Evolutionary conservation across 1,140 invertebrate genomes (phyloP), one percentile per base, ranked within the genome.

Genomic region (Vanessa tameamea): DNA sequence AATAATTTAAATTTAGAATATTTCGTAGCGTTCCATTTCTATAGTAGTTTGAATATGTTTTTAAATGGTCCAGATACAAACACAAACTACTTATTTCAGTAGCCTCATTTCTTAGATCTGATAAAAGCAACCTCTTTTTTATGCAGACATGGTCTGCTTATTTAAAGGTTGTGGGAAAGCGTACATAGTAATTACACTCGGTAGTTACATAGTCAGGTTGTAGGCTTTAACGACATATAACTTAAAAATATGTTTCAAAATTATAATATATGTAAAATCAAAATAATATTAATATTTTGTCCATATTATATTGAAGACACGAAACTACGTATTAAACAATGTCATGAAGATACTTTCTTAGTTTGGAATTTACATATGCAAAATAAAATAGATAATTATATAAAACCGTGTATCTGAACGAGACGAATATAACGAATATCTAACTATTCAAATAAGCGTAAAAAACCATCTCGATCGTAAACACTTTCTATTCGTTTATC

Each of bases 111-210:
- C 55, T 12, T 59, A 47, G 37, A 64, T 64, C 61, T 13, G 61
- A 64, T 64, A 59, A 59, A 23, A 23, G 43, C 31, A 47, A 57
- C 66, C 16, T 57, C 31, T 43, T 16, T 11, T 43, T 11, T 61
- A 61, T 69, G 43, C 12, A 69, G 55, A 64, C 43, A 64, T 64
- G 61, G 55, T 55, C 55, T 9, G 67, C 37, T 69, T 59, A 37
- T 57, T 66, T 69, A 69, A 53, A 69, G 23, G 12, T 61, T 69
- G 67, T 69, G 67, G 67, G 67, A 69, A 69, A 69, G 55, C 37
- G 55, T 57, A 67, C 15, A 55, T 55, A 57, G 26, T 59, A 61
- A 69, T 69, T 47, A n/a, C 23, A 69, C 43, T 51, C 16, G 43
- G n/a, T 16, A 59, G 15, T 61, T 61, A 47, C 48, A 23, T 47